Percentiles rank a stretch among this genome's conserved stretches.
These are phyloP conservation scores for Coenonympha glycerion DNA, from an alignment of 2,888 invertebrate species.

Conservation along the genomic window DNA sequence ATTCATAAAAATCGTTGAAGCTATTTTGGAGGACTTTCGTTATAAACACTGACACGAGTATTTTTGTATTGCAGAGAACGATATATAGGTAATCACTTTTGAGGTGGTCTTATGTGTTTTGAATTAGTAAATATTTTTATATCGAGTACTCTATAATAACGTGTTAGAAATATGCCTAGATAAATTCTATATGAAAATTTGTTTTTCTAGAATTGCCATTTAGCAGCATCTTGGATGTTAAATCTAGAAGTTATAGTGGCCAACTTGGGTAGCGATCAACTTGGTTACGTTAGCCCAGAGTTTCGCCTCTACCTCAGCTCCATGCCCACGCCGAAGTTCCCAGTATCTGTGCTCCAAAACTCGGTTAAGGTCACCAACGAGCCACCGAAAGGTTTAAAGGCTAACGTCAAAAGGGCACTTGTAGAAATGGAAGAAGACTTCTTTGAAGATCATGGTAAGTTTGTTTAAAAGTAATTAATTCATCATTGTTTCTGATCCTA, in stretches of 20 bases:
- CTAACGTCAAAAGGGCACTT: conserved; percentile 90
- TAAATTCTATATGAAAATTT: not conserved
- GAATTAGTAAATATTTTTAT: too few species aligned
- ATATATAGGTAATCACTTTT: too few species aligned
- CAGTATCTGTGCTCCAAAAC: conserved; percentile 93
- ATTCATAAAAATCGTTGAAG: too few species aligned
- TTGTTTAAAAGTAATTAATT: too few species aligned
- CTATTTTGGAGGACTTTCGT: too few species aligned
- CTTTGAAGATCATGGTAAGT: conserved; percentile 86
- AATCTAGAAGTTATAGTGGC: conserved; percentile 86
- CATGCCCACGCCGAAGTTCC: conserved; percentile 90
- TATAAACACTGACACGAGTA: too few species aligned
- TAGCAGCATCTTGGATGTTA: conserved; percentile 96
- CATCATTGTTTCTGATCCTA: too few species aligned
- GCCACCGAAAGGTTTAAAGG: conserved; percentile 92
- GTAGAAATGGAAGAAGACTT: conserved; percentile 84
- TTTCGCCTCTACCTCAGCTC: conserved; percentile 92
- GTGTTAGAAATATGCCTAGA: not conserved
- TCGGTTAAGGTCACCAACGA: conserved; percentile 96
- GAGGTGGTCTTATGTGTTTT: too few species aligned
- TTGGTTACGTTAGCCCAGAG: conserved; percentile 77
- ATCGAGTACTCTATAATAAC: too few species aligned
- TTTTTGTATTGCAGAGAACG: not conserved
- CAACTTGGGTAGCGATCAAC: conserved; percentile 80
- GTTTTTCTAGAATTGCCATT: conserved; percentile 87